Evolutionary conservation across 1,140 invertebrate species (phyloP), one percentile per base, ranked within the genome.

Genomic region (Tachypleus tridentatus): DNA sequence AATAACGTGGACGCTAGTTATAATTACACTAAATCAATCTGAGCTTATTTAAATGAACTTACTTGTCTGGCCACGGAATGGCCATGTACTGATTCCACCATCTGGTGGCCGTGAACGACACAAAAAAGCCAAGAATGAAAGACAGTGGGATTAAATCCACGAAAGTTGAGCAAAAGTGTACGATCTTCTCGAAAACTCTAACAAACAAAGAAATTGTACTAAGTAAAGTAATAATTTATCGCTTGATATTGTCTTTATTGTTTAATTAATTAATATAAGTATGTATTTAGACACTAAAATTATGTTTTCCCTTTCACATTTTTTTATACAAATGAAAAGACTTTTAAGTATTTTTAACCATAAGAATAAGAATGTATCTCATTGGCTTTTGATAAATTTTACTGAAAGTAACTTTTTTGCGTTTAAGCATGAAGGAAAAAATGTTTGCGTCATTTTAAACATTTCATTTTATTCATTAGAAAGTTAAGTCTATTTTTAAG

Each of bases 1-100:
- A n/a, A n/a, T n/a, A n/a, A n/a, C n/a, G n/a, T n/a, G n/a, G n/a
- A n/a, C n/a, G n/a, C n/a, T n/a, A n/a, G n/a, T n/a, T n/a, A n/a
- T n/a, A n/a, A n/a, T n/a, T n/a, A n/a, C n/a, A n/a, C n/a, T n/a
- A n/a, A n/a, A n/a, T n/a, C n/a, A n/a, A n/a, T n/a, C n/a, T n/a
- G n/a, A n/a, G n/a, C n/a, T n/a, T n/a, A n/a, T n/a, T n/a, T n/a
- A n/a, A n/a, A n/a, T n/a, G n/a, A n/a, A 71, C 74, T 66, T 67
- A 76, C 71, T 69, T 75, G 67, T 78, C 76, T 8, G 76, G 76
- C 76, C 76, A 77, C 11, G 77, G 76, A 63, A 79, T 77, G 8
- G 70, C 69, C 51, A 73, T 71, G 65, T 74, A 78, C 63, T 77
- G 75, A 59, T 73, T 73, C 75, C 75, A 77, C 77, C 77, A 77